Percentiles rank a stretch among this genome's conserved stretches.
Evolutionary conservation across 2,113 vertebrate genomes (phyloP).

Genomic region (Leiothrix lutea): DNA sequence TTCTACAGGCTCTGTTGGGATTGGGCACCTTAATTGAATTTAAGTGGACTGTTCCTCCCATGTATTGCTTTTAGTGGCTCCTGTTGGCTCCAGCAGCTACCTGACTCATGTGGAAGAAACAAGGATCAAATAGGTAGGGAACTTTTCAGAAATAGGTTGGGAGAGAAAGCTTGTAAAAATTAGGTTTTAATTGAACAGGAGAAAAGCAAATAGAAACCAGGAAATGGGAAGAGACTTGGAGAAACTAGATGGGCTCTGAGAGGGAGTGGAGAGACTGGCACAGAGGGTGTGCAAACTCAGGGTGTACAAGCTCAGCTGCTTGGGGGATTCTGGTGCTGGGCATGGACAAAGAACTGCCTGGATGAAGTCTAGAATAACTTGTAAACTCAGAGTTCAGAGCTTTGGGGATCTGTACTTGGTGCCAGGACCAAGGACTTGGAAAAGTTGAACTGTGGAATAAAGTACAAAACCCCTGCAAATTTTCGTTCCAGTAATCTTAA

Average conservation of each 20-base stretch:
- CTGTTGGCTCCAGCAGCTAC: not conserved
- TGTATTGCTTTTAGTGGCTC: not conserved
- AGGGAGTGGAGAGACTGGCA: not conserved
- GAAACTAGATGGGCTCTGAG: not conserved
- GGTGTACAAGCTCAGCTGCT: not conserved
- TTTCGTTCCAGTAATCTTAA: not conserved
- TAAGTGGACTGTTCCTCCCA: not conserved
- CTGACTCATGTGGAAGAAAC: not conserved
- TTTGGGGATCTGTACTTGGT: not conserved
- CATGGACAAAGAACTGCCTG: not conserved
- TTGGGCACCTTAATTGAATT: not conserved
- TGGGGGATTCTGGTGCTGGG: not conserved
- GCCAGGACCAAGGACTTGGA: not conserved
- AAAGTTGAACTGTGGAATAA: not conserved
- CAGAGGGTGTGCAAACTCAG: not conserved
- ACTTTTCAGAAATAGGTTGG: not conserved
- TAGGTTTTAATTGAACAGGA: not conserved
- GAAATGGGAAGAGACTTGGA: not conserved
- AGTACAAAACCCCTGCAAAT: not conserved
- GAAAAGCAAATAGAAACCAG: not conserved
- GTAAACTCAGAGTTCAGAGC: not conserved
- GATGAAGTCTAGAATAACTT: not conserved
- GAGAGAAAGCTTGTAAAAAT: not conserved
- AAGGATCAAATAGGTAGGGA: not conserved
- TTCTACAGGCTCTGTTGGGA: not conserved